Percentiles rank a stretch among this genome's conserved stretches.
phyloP scores from a whole-genome alignment of 2,888 invertebrate species.

The Drosophila maculinotata region DNA sequence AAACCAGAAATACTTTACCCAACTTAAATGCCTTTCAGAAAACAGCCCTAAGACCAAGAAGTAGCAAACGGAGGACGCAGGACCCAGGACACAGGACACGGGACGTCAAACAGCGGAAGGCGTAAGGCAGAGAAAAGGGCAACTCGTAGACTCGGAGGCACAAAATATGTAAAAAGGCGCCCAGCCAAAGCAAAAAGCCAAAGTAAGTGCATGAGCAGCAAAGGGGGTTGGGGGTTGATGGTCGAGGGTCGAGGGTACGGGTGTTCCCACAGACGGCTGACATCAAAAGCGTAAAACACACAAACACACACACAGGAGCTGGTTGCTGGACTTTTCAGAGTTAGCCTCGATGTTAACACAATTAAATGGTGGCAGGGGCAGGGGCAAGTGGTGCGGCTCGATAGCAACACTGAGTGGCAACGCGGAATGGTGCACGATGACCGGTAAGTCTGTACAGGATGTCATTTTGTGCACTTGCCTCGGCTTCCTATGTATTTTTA shows the following conservation, averaged over 20 bases:
- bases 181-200: slow-evolving; percentile 10
- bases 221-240: not conserved
- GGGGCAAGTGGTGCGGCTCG: not conserved
- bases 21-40: slow-evolving; percentile 64
- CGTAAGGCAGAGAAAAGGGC: slow-evolving; percentile 40
- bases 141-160: slow-evolving; percentile 33
- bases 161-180: slow-evolving; percentile 50
- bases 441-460: slow-evolving; percentile 65
- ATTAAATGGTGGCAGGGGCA: slow-evolving; percentile 51
- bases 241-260: slow-evolving; percentile 7
- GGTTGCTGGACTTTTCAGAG: slow-evolving; percentile 25
- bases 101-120: slow-evolving; percentile 38
- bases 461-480: slow-evolving; percentile 70
- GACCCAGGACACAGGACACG: slow-evolving; percentile 14
- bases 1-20: slow-evolving; percentile 61
- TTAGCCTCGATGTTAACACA: slow-evolving; percentile 67
- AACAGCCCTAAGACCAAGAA: slow-evolving; percentile 28
- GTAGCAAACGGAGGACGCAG: slow-evolving; percentile 3
- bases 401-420: slow-evolving; percentile 11
- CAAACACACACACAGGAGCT: slow-evolving; percentile 8
- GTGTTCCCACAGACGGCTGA: slow-evolving; percentile 27
- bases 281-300: slow-evolving; percentile 48
- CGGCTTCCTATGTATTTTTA: slow-evolving; percentile 57
- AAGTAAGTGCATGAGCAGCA: slow-evolving; percentile 14
- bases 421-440: slow-evolving; percentile 47